A percentile compares a stretch with the other conserved stretches of the same genome.
phyloP scores from a whole-genome alignment of 2,797 vertebrate species.

The Danio choprae region DNA sequence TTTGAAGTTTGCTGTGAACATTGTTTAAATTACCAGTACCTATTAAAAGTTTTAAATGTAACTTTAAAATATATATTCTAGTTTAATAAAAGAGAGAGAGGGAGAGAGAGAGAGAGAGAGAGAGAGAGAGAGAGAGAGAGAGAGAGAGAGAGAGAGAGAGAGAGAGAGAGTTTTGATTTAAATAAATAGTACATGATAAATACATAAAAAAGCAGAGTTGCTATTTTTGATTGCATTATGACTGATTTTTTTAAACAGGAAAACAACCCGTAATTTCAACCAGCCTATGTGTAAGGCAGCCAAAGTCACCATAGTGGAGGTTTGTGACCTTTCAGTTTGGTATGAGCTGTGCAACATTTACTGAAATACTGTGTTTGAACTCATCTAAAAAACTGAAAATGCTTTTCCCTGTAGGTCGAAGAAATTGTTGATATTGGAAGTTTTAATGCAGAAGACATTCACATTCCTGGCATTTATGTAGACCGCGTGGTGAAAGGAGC shows the following conservation, averaged over 20 bases:
- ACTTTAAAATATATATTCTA: too few species aligned
- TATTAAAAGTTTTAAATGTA: too few species aligned
- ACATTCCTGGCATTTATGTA: slow-evolving; percentile 86
- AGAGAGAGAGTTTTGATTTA: too few species aligned
- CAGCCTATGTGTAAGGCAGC: slow-evolving; percentile 98
- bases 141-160: too few species aligned
- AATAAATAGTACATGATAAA: too few species aligned
- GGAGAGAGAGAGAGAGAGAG: too few species aligned
- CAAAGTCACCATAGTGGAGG: slow-evolving; percentile 92
- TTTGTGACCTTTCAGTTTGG: slow-evolving; percentile 65
- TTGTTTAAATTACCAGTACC: too few species aligned
- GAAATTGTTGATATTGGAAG: slow-evolving; percentile 85
- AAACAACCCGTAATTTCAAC: slow-evolving; percentile 96
- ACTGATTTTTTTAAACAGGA: slow-evolving; percentile 73
- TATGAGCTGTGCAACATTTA: not conserved
- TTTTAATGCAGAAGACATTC: slow-evolving; percentile 85
- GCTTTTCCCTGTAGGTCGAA: slow-evolving; percentile 76
- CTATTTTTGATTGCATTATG: not conserved
- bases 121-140: too few species aligned
- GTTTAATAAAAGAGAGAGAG: too few species aligned
- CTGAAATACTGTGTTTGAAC: not conserved
- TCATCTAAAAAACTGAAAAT: not conserved
- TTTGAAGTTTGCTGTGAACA: too few species aligned
- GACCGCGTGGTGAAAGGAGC: slow-evolving; percentile 83
- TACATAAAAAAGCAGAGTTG: too few species aligned